Percentiles rank a stretch among this genome's conserved stretches.
These are phyloP conservation scores for Cyprinella venusta DNA, from an alignment of 2,797 vertebrate species.

Conservation along the genomic window DNA sequence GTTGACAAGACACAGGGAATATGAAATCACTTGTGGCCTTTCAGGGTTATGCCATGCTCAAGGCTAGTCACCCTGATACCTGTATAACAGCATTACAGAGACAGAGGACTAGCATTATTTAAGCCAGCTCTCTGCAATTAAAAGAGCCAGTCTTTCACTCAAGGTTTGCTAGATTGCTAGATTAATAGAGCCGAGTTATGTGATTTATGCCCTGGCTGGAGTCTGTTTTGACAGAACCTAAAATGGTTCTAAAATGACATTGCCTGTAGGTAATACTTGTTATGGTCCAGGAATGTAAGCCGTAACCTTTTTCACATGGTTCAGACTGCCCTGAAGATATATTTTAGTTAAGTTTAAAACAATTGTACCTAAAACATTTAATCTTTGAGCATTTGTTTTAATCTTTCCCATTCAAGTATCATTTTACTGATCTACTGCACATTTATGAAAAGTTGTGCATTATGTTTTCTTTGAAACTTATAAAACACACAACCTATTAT, in stretches of 20 bases:
- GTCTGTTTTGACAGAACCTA: constrained; percentile 35
- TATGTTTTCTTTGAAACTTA: neutral
- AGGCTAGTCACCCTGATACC: constrained; percentile 30
- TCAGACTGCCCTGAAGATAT: constrained; percentile 2
- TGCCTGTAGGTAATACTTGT: constrained; percentile 45
- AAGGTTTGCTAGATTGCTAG: constrained; percentile 14
- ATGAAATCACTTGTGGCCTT: constrained; percentile 39
- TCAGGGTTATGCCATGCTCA: constrained; percentile 6
- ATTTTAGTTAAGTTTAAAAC: neutral
- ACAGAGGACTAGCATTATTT: constrained; percentile 37
- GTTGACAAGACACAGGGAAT: constrained; percentile 5
- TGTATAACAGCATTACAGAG: constrained; percentile 40
- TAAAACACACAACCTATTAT: neutral
- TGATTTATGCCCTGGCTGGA: constrained; percentile 50
- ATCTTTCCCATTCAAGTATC: neutral
- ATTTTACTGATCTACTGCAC: neutral
- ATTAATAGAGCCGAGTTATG: constrained; percentile 35
- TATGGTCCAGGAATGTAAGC: constrained; percentile 37
- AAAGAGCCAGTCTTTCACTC: constrained; percentile 45
- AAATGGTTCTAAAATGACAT: constrained; percentile 36
- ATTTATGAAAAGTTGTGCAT: neutral
- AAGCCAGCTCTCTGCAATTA: constrained; percentile 32
- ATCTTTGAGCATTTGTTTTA: neutral
- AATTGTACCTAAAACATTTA: neutral
- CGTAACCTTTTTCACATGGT: constrained; percentile 1